Percentiles rank a stretch among this genome's conserved stretches.
Evolutionary conservation across 2,113 vertebrate species (phyloP).

Genomic region (Lepus europaeus): DNA sequence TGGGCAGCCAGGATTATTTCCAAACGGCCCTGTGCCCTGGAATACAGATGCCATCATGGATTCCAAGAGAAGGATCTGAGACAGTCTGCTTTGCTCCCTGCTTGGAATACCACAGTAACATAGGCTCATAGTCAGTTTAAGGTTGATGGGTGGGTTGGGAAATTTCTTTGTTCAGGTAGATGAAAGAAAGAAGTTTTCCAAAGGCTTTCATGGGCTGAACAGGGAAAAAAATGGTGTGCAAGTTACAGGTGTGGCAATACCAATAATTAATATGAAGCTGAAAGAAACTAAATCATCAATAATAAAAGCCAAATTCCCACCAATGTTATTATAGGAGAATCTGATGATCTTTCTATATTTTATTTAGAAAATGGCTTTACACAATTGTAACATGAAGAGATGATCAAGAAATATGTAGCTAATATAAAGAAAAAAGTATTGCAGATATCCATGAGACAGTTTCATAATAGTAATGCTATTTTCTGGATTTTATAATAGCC

Average conservation of each 20-base stretch:
- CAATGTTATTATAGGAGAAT: background rate
- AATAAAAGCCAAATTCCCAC: background rate
- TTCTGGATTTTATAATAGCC: background rate
- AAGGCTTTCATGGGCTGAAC: background rate
- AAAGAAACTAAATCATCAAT: background rate
- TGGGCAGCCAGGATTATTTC: background rate
- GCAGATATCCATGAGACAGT: background rate
- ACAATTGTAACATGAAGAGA: background rate
- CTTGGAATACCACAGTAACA: background rate
- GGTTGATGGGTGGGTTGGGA: background rate
- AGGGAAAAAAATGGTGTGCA: background rate
- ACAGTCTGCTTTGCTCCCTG: background rate
- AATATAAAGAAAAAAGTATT: background rate
- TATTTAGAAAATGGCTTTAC: background rate
- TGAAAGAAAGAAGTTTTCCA: background rate
- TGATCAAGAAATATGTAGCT: background rate
- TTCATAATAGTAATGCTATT: background rate
- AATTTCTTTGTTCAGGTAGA: background rate
- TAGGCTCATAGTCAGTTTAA: background rate
- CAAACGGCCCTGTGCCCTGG: no score
- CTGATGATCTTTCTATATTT: background rate
- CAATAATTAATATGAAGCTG: background rate
- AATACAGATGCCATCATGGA: background rate
- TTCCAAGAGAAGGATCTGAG: background rate
- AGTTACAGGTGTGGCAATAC: no score